Base-by-base conservation (phyloP, 2,797 vertebrate genomes). In the Scolopax bukidnonensis region DNA sequence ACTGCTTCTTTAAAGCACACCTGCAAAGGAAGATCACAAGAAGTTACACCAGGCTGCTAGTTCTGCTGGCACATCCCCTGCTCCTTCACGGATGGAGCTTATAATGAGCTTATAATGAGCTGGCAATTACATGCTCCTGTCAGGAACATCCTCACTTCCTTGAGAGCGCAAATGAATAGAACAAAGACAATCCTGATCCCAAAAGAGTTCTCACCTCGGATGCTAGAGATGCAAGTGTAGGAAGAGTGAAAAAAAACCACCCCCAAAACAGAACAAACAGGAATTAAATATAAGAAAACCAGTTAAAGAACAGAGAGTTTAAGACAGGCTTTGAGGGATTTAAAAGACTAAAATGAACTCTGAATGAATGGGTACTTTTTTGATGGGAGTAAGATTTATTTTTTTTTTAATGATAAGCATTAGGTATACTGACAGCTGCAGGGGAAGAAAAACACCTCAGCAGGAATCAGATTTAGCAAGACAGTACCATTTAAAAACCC, bases 1-100 rank as follows among this genome's bases (percentile, higher is more conserved):
- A 99, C 94, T 1, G 97, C 99, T 78, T 99, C 99, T 93, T 98
- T 99, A 93, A 99, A 99, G 97, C 99, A 99, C 16, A 99, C 99
- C 99, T 99, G 95, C 25, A 69, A 77, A 90, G 16, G 28, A 87
- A 96, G 91, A 96, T 30, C 69, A 91, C 59, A 69, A 64, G 95
- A n/a, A 88, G 71, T 90, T 45, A 84, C 80, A 86, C 36, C 61
- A 67, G 65, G 40, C 38, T 84, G 91, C 80, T 68, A 90, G 87
- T 89, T 84, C 77, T 19, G 32, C 80, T 50, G 23, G 68, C 83
- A 81, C 70, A 73, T n/a, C n/a, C 74, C 28, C 0, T 23, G 21
- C 67, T 53, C 50, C 61, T 69, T 74, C 86, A 9, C 36, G 20
- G 82, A 48, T n/a, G n/a, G n/a, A n/a, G 82, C 84, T 89, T 60